These are phyloP conservation scores for Drosophila recens DNA, from an alignment of 2,888 invertebrate species.

Conservation along the genomic window DNA sequence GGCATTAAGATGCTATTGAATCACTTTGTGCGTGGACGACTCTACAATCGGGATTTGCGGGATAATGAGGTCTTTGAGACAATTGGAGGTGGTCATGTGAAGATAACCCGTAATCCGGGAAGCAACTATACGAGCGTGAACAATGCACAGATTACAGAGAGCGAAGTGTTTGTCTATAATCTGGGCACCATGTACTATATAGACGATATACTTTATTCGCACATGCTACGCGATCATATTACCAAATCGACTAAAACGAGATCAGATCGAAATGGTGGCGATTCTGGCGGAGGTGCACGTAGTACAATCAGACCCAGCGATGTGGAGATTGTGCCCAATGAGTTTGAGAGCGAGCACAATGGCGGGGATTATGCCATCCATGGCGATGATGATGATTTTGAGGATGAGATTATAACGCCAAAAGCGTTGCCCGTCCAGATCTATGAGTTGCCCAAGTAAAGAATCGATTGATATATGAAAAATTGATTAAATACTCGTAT, in stretches of 20 bases:
- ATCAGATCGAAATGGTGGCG: slow-evolving; percentile 69
- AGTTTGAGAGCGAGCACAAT: slow-evolving; percentile 83
- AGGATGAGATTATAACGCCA: slow-evolving; percentile 85
- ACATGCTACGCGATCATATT: slow-evolving; percentile 83
- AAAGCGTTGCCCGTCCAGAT: slow-evolving; percentile 85
- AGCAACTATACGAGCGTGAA: slow-evolving; percentile 86
- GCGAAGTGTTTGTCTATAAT: slow-evolving; percentile 88
- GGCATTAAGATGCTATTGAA: slow-evolving; percentile 87
- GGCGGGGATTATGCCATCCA: slow-evolving; percentile 83
- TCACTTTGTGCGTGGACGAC: slow-evolving; percentile 88
- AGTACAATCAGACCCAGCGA: slow-evolving; percentile 80
- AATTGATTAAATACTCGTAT: not conserved
- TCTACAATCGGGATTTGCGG: slow-evolving; percentile 87
- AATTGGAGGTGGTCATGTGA: slow-evolving; percentile 87
- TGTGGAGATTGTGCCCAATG: slow-evolving; percentile 85
- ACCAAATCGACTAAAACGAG: slow-evolving; percentile 77
- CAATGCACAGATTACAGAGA: slow-evolving; percentile 87
- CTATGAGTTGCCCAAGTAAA: slow-evolving; percentile 84
- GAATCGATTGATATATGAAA: not conserved
- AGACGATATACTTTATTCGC: slow-evolving; percentile 87
- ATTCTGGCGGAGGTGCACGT: slow-evolving; percentile 69
- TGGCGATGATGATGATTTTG: slow-evolving; percentile 84
- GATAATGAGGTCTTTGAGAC: slow-evolving; percentile 87
- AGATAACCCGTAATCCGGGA: slow-evolving; percentile 85
- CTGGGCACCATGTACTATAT: slow-evolving; percentile 89